Conservation (phyloP, 2,888 invertebrate genomes). For the Leptinotarsa haldemani region DNA sequence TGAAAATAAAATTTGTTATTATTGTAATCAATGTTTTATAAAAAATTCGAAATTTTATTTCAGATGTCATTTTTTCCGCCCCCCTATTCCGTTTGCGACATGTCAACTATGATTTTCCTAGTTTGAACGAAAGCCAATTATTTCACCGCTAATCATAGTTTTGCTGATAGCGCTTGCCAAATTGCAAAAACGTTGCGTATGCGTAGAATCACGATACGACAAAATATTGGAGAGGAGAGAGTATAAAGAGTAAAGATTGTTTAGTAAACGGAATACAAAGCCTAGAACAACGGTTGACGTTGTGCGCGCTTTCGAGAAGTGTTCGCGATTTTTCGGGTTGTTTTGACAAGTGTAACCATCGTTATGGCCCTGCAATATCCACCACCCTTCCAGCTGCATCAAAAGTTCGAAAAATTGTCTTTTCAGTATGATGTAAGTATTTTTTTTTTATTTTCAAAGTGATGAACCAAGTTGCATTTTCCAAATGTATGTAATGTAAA, state of each 20-base stretch:
- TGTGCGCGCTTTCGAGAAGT: conserved; percentile 11
- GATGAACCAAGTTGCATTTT: too few species aligned
- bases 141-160: conserved; percentile 4
- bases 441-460: conserved; percentile 5
- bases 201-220: conserved; percentile 38
- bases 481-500: too few species aligned
- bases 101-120: too few species aligned
- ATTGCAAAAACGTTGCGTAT: conserved; percentile 38
- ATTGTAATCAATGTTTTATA: too few species aligned
- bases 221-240: conserved; percentile 33
- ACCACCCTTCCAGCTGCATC: conserved; percentile 51
- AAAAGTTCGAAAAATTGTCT: conserved; percentile 57
- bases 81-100: too few species aligned
- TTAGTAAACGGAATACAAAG: conserved; percentile 39
- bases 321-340: conserved; percentile 28
- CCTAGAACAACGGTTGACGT: conserved; percentile 22
- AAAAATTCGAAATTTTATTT: too few species aligned
- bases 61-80: too few species aligned
- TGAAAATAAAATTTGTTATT: too few species aligned
- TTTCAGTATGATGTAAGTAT: conserved; percentile 58
- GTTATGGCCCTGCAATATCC: conserved; percentile 57
- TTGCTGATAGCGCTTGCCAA: conserved; percentile 17
- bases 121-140: conserved; percentile 12
- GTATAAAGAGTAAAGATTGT: conserved; percentile 39
- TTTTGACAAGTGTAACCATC: conserved; percentile 2